Evolutionary conservation across 2,888 invertebrate species (phyloP), one percentile per base, ranked within the genome.

Genomic region (Neocrepidodera transversa): DNA sequence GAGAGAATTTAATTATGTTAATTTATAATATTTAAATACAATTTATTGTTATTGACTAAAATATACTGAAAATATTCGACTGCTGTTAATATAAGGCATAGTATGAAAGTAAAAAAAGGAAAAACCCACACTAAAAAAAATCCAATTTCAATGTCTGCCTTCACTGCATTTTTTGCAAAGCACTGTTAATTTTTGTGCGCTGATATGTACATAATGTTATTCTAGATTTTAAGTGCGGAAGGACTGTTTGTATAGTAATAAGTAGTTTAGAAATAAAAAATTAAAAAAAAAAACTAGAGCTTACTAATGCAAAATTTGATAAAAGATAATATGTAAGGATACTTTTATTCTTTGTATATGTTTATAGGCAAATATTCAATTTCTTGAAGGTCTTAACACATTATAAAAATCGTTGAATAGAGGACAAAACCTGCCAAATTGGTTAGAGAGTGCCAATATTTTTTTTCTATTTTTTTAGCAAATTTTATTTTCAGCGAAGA

Each of bases 111-210:
- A 10, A 6, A 6, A 30, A 30, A 30, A 49, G 16, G 20, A 54
- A 38, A 30, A 53, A 42, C 13, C 35, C 50, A 26, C 23, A 53
- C 30, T 20, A 30, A 53, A 53, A 53, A 45, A 47, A 8, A 45
- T 20, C 13, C 18, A 42, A 65, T 68, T 68, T 76, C 69, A 74
- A 74, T 75, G 73, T 76, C 71, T 75, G 77, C 76, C 77, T 78
- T 77, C 75, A 77, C 76, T 74, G 76, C 76, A 75, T 73, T 75
- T 28, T 45, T 72, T 74, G 75, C 75, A 71, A 75, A 72, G 76
- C 78, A 77, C 78, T 76, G 75, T 76, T 76, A 65, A 70, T 71
- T 71, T 65, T 72, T 70, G 70, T 68, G 70, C 70, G 68, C 69
- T 69, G 62, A 67, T 56, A 59, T 68, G 65, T 63, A 63, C 43